Evolutionary conservation across 2,113 vertebrate species (phyloP).

Genomic region (Tursiops truncatus): DNA sequence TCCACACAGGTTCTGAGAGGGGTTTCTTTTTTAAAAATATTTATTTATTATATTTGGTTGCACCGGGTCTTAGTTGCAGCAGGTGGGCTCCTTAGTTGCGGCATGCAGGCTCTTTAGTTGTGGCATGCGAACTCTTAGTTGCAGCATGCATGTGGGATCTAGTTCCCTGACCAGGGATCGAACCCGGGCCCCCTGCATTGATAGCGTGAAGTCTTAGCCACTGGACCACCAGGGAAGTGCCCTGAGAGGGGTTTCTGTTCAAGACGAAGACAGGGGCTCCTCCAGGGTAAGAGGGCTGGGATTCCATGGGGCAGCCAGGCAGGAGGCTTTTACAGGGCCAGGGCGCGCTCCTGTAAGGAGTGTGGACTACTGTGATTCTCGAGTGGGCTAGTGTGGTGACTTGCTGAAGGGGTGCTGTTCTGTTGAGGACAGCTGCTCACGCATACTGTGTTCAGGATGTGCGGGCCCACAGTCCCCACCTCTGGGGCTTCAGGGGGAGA

Average conservation of each 20-base stretch:
- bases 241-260: not conserved
- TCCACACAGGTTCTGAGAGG: not conserved
- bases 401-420: not conserved
- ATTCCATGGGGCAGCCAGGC: not conserved
- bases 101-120: no score
- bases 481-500: not conserved
- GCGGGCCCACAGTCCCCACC: not conserved
- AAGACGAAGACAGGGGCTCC: not conserved
- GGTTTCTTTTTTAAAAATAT: not conserved
- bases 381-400: not conserved
- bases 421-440: not conserved
- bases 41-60: no score
- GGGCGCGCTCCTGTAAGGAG: not conserved
- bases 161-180: no score
- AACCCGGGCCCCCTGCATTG: no score
- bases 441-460: not conserved
- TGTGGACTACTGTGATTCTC: not conserved
- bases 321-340: not conserved
- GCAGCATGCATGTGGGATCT: no score
- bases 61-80: no score
- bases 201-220: no score
- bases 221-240: no score
- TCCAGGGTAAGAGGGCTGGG: not conserved
- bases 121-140: no score
- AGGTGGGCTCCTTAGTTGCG: no score